phyloP scores from a whole-genome alignment of 2,888 invertebrate species.

The Hemaris fuciformis region DNA sequence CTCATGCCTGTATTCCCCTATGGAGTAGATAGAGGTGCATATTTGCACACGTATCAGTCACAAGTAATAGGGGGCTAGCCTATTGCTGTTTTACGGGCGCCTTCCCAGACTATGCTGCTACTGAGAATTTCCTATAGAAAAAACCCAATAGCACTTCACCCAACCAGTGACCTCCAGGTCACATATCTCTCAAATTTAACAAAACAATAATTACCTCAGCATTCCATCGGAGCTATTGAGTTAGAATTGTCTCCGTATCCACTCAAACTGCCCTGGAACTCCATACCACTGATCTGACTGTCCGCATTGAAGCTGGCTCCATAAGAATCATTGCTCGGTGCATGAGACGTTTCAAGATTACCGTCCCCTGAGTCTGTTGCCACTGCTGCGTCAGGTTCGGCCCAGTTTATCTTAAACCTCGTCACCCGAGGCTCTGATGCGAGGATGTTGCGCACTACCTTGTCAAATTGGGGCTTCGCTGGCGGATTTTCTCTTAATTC shows the following conservation, averaged over 20 bases:
- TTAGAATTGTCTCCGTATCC: constrained; percentile 84
- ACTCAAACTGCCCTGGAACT: constrained; percentile 68
- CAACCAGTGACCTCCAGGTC: neutral
- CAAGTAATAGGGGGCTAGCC: too few species aligned
- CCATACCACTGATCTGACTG: constrained; percentile 70
- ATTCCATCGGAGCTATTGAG: constrained; percentile 84
- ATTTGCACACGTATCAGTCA: too few species aligned
- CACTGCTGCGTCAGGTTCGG: constrained; percentile 83
- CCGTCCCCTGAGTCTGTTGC: constrained; percentile 60
- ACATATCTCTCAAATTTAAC: neutral
- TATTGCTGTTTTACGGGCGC: too few species aligned
- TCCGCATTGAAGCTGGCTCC: constrained; percentile 69
- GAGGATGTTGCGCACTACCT: constrained; percentile 91
- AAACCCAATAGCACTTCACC: neutral
- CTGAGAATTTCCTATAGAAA: neutral
- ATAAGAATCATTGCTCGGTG: constrained; percentile 69
- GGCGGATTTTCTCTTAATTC: constrained; percentile 98
- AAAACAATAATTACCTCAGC: constrained; percentile 62
- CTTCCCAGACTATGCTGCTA: neutral
- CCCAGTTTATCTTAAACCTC: constrained; percentile 98
- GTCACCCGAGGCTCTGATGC: constrained; percentile 97
- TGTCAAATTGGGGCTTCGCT: constrained; percentile 94
- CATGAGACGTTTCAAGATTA: constrained; percentile 58
- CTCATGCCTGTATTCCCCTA: neutral
- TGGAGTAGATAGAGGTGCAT: too few species aligned